Conservation (phyloP, 2,797 vertebrate species). For the Allochrocebus solatus region DNA sequence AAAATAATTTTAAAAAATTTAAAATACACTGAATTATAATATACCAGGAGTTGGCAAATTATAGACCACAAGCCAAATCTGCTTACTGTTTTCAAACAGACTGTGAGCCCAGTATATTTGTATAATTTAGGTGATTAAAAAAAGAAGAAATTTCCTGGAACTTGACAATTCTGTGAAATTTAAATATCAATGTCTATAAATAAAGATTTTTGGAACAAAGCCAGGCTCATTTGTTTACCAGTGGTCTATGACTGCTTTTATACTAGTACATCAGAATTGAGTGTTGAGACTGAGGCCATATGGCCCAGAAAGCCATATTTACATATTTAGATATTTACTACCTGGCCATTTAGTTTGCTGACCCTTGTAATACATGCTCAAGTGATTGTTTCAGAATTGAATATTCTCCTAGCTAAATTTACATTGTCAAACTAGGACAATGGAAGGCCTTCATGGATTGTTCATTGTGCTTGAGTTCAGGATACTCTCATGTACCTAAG, state of each 20-base stretch:
- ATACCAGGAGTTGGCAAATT: not conserved
- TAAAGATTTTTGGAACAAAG: not conserved
- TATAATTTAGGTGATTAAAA: not conserved
- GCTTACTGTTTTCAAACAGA: not conserved
- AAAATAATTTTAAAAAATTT: not conserved
- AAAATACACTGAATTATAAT: not conserved
- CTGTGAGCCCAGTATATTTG: not conserved
- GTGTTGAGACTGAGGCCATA: not conserved
- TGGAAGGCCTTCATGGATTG: not conserved
- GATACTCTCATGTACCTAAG: not conserved
- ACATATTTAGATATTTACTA: slow-evolving; percentile 4
- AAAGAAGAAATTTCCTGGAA: not conserved
- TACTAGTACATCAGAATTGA: not conserved
- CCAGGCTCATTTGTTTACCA: not conserved
- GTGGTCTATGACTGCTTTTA: not conserved
- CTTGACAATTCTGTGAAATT: not conserved
- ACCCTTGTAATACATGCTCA: not conserved
- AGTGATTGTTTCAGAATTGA: not conserved
- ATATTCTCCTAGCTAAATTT: not conserved
- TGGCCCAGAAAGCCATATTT: not conserved
- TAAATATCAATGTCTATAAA: not conserved
- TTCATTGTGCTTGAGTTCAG: not conserved
- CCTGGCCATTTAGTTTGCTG: not conserved
- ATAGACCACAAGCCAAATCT: not conserved
- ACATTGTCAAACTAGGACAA: not conserved